Evolutionary conservation across 2,113 vertebrate species (phyloP).

Genomic region (Chaetodon trifascialis): DNA sequence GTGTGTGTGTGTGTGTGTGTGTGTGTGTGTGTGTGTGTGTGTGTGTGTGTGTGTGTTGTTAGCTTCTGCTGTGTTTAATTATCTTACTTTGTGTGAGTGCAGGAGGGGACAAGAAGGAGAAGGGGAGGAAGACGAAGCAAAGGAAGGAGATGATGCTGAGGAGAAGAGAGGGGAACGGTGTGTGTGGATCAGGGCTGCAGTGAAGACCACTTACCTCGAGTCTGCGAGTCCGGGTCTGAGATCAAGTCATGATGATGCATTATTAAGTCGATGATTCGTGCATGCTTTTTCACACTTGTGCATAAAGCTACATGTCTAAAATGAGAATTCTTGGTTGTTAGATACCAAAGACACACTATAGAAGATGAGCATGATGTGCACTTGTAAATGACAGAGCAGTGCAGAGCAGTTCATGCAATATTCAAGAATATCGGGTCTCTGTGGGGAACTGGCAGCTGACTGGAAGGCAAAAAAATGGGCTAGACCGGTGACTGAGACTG

Average conservation of each 20-base stretch:
- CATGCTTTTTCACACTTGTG: not conserved
- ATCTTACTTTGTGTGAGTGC: slow-evolving; percentile 27
- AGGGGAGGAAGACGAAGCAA: not conserved
- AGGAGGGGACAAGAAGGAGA: not conserved
- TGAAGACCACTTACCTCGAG: not conserved
- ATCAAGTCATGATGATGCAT: too few species aligned
- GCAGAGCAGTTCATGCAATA: not conserved
- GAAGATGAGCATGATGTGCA: not conserved
- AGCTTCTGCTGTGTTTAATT: slow-evolving; percentile 1
- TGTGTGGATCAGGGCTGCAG: too few species aligned
- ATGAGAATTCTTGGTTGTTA: not conserved
- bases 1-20: slow-evolving; percentile 19
- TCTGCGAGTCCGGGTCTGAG: not conserved
- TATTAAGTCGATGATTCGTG: not conserved
- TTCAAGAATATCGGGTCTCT: not conserved
- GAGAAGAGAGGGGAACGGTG: not conserved
- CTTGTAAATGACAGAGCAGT: too few species aligned
- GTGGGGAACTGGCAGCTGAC: not conserved
- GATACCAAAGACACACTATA: not conserved
- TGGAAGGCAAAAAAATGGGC: too few species aligned
- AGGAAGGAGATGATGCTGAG: not conserved
- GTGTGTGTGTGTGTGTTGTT: slow-evolving; percentile 31
- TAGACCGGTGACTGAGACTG: too few species aligned
- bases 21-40: slow-evolving; percentile 13
- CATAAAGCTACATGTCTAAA: not conserved